Evolutionary conservation across 1,140 invertebrate species (phyloP).

Genomic region (Sycobia sp.): DNA sequence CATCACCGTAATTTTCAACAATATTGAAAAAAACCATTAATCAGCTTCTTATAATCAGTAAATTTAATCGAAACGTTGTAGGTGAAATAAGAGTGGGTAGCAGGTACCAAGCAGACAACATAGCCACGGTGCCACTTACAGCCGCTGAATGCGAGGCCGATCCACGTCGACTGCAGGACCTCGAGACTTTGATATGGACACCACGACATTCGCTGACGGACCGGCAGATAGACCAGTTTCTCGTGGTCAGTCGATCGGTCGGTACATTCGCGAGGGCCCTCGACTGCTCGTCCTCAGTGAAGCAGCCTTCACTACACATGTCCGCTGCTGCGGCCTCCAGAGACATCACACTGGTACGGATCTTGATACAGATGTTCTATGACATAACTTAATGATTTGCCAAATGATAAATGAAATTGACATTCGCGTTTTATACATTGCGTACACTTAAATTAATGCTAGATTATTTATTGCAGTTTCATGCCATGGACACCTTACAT

Average conservation of each 20-base stretch:
- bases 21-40: too few species aligned
- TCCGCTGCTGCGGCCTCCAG: conserved; percentile 97
- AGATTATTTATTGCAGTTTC: conserved; percentile 71
- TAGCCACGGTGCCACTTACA: conserved; percentile 49
- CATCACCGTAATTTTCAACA: too few species aligned
- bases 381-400: too few species aligned
- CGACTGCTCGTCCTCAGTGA: conserved; percentile 96
- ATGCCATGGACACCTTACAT: conserved; percentile 98
- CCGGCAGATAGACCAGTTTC: conserved; percentile 97
- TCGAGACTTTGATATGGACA: conserved; percentile 94
- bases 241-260: conserved; percentile 95
- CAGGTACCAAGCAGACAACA: conserved; percentile 90
- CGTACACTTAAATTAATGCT: background rate
- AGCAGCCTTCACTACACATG: conserved; percentile 98
- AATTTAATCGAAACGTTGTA: too few species aligned
- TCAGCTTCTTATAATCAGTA: too few species aligned
- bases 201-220: conserved; percentile 88
- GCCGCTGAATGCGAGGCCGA: conserved; percentile 74
- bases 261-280: conserved; percentile 98
- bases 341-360: conserved; percentile 90
- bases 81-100: conserved; percentile 83
- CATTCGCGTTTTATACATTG: too few species aligned
- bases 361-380: too few species aligned
- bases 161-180: conserved; percentile 72
- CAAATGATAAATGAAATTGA: too few species aligned